Conservation (phyloP, 2,888 invertebrate species). For the Seira musarum region DNA sequence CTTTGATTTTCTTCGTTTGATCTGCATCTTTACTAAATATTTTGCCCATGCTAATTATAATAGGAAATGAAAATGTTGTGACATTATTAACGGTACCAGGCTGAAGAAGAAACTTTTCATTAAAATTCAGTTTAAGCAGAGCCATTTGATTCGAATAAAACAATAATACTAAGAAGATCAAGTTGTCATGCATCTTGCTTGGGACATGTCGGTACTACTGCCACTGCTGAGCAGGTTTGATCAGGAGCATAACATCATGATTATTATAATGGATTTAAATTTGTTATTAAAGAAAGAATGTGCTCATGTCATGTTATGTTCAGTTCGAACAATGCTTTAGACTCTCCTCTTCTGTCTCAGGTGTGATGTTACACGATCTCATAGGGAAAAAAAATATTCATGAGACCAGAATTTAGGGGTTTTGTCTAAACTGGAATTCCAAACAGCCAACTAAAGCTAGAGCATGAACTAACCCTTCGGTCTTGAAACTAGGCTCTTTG, state of each 20-base stretch:
- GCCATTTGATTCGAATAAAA: not conserved
- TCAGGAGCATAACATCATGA: constrained; percentile 5
- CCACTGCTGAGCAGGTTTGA: constrained; percentile 1
- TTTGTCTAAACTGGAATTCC: not conserved
- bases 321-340: not conserved
- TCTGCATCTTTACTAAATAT: constrained; percentile 3
- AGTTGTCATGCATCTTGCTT: constrained; percentile 7
- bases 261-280: constrained; percentile 11
- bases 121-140: constrained; percentile 9
- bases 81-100: constrained; percentile 16
- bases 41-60: constrained; percentile 45
- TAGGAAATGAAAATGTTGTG: constrained; percentile 44
- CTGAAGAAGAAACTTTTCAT: not conserved
- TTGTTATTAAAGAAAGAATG: constrained; percentile 4
- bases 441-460: not conserved
- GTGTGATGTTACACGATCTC: constrained; percentile 1
- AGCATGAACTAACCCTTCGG: not conserved
- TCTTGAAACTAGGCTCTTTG: constrained; percentile 7
- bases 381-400: not conserved
- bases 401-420: not conserved
- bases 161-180: constrained; percentile 14
- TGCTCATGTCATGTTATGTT: constrained; percentile 11
- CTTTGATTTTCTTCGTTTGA: not conserved
- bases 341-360: not conserved
- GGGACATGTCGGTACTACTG: not conserved